Conservation (phyloP, 2,888 invertebrate genomes). For the Dryomyza anilis region DNA sequence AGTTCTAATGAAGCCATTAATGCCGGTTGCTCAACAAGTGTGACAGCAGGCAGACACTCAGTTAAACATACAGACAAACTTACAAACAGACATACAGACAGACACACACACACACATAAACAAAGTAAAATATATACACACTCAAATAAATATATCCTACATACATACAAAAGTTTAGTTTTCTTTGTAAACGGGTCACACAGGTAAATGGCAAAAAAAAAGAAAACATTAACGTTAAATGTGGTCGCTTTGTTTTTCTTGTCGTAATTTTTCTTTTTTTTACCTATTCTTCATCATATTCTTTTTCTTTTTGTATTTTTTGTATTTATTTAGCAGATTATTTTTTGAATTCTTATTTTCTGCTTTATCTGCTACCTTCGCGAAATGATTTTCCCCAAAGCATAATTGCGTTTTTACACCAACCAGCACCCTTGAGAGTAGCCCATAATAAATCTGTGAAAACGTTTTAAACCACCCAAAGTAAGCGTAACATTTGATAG, state of each 20-base stretch:
- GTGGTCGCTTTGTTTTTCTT: neutral
- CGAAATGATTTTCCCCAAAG: neutral
- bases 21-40: conserved; percentile 31
- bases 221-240: neutral
- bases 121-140: neutral
- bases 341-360: neutral
- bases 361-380: neutral
- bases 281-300: neutral
- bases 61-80: neutral
- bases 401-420: neutral
- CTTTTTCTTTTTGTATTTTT: conserved; percentile 20
- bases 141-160: neutral
- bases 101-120: neutral
- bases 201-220: neutral
- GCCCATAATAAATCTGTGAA: too few relatives aligned
- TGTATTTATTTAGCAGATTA: neutral
- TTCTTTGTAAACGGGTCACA: neutral
- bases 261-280: neutral
- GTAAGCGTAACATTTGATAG: too few relatives aligned
- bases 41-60: neutral
- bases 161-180: too few relatives aligned
- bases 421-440: too few relatives aligned
- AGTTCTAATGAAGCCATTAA: conserved; percentile 22
- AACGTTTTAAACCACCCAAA: too few relatives aligned
- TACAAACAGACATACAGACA: neutral